Evolutionary conservation across 2,113 vertebrate genomes (phyloP), one percentile per base, ranked within the genome.

Genomic region (Leptodactylus fuscus): DNA sequence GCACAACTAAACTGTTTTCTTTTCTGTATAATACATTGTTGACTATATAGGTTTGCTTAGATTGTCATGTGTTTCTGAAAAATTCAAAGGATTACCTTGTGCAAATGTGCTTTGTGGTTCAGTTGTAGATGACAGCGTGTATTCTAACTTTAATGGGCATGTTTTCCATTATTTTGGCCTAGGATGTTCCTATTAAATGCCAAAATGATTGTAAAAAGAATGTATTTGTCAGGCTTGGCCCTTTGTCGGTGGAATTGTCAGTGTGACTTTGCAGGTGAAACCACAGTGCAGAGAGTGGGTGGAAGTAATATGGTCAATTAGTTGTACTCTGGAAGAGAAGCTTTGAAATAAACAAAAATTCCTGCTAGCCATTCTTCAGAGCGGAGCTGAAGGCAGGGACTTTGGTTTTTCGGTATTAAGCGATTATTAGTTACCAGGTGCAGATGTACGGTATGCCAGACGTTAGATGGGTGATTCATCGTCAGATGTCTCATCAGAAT

Each of bases 231-330:
- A 51, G 27, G 8, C 18, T 13, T 29, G 13, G 16, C 24, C 16
- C 24, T 49, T 75, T 49, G 73, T 76, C 22, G 6, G 2, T 76
- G 13, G 32, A 75, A 24, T 27, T 75, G 41, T 49, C 24, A 24
- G 32, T 51, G 44, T 8, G 24, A 29, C 65, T 48, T 36, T 77
- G 74, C 83, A 78, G 73, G 73, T 77, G 74, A 29, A 41, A 32
- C 38, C 29, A 32, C 44, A 51, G 58, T 62, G n/a, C 22, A 27
- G 41, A 51, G 49, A 78, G 55, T 77, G 62, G 55, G 74, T 49
- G 27, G 65, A 4, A 10, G 34, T 65, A 85, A 51, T 32, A 10
- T 67, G n/a, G 29, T 38, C 76, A 85, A 85, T 85, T 83, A 83
- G 81, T 60, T 75, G 41, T 75, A 44, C 58, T 69, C 41, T 13